These are phyloP conservation scores for Pyralis farinalis DNA, from an alignment of 2,888 invertebrate species.

Conservation along the genomic window DNA sequence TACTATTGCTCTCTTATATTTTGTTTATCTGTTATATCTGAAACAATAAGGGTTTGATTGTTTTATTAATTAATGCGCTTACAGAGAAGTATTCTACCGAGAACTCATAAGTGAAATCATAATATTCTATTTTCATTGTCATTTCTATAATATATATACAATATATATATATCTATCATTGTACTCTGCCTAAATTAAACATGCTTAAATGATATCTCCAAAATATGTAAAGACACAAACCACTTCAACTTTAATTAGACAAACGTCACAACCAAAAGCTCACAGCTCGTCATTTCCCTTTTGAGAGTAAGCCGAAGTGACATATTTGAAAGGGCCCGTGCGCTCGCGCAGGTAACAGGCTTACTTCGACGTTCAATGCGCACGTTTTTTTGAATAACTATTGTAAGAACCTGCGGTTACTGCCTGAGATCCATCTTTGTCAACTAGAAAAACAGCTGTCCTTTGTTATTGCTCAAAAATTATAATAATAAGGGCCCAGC, in stretches of 20 bases:
- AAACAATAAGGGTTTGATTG: too few relatives aligned
- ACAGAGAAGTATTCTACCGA: too few relatives aligned
- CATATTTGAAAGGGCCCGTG: conserved; percentile 58
- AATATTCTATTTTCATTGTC: too few relatives aligned
- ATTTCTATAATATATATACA: too few relatives aligned
- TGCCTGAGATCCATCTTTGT: conserved; percentile 66
- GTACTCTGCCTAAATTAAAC: too few relatives aligned
- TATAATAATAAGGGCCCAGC: conserved; percentile 54
- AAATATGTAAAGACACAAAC: conserved; percentile 26
- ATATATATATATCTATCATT: too few relatives aligned
- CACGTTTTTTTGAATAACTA: conserved; percentile 51
- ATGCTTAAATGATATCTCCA: too few relatives aligned
- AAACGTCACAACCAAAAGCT: conserved; percentile 50
- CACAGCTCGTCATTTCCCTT: conserved; percentile 36
- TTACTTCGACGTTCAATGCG: conserved; percentile 40
- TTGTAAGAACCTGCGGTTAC: conserved; percentile 50
- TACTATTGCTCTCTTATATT: too few relatives aligned
- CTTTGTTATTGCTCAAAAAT: conserved; percentile 72
- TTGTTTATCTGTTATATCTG: too few relatives aligned
- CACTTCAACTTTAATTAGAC: conserved; percentile 43
- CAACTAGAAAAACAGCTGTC: conserved; percentile 53
- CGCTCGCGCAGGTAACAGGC: conserved; percentile 60
- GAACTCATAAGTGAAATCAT: too few relatives aligned
- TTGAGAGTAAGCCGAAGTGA: conserved; percentile 45
- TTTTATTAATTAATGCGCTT: too few relatives aligned